Conservation (phyloP, 2,888 invertebrate genomes). For the Drosophila differens region DNA sequence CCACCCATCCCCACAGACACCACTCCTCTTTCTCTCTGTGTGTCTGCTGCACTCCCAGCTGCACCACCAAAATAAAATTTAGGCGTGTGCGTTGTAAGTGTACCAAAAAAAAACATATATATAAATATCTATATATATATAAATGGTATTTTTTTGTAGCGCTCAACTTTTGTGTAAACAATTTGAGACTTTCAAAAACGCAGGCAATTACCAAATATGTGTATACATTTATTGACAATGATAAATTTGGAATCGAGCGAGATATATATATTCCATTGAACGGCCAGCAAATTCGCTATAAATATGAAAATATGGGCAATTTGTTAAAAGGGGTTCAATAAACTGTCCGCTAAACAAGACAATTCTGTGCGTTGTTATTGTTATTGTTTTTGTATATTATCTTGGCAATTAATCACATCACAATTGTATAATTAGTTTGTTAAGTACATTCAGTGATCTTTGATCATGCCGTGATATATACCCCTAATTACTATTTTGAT, state of each 20-base stretch:
- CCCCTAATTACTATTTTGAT: neutral
- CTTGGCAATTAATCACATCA: slow-evolving; percentile 39
- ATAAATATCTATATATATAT: neutral
- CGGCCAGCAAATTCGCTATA: slow-evolving; percentile 24
- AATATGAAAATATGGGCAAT: slow-evolving; percentile 42
- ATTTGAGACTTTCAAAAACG: slow-evolving; percentile 25
- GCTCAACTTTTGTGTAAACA: slow-evolving; percentile 32
- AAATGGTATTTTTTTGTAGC: slow-evolving; percentile 2
- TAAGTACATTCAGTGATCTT: slow-evolving; percentile 21
- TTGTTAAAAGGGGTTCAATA: slow-evolving; percentile 33
- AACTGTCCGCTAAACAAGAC: slow-evolving; percentile 22
- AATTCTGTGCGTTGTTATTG: slow-evolving; percentile 20
- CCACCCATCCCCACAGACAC: rapidly evolving
- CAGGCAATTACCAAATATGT: slow-evolving; percentile 31
- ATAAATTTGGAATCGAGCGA: slow-evolving; percentile 55
- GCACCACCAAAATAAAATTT: slow-evolving; percentile 33
- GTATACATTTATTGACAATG: slow-evolving; percentile 46
- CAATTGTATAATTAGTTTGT: slow-evolving; percentile 27
- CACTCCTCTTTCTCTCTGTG: neutral
- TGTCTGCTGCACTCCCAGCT: neutral
- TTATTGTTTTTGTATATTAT: slow-evolving; percentile 10
- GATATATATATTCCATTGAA: slow-evolving; percentile 10
- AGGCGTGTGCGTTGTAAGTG: slow-evolving; percentile 16
- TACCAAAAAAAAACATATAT: neutral
- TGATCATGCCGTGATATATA: slow-evolving; percentile 20